phyloP scores from a whole-genome alignment of 2,888 invertebrate species.

The Clunio marinus region DNA sequence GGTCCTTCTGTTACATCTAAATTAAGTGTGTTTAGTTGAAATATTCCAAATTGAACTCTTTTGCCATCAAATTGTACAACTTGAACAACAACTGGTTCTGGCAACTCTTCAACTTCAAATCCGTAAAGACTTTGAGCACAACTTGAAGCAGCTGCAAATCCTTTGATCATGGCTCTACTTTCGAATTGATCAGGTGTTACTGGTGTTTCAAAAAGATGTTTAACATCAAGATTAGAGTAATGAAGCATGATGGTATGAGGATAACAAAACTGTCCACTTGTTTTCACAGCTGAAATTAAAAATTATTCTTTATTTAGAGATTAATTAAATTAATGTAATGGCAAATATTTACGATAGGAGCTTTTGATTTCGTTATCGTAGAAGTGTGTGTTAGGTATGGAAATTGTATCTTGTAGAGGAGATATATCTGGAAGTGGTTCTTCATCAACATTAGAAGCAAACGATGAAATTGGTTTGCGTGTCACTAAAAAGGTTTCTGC shows the following conservation, averaged over 20 bases:
- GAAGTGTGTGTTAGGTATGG: constrained; percentile 54
- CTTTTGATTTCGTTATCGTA: constrained; percentile 60
- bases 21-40: constrained; percentile 78
- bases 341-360: constrained; percentile 59
- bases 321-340: constrained; percentile 35
- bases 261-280: constrained; percentile 50
- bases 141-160: constrained; percentile 8
- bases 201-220: constrained; percentile 64
- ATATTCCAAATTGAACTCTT: constrained; percentile 73
- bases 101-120: constrained; percentile 58
- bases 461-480: constrained; percentile 57
- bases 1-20: constrained; percentile 56
- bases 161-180: constrained; percentile 60
- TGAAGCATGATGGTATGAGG: constrained; percentile 77
- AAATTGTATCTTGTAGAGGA: constrained; percentile 70
- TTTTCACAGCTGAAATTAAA: constrained; percentile 40
- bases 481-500: constrained; percentile 66
- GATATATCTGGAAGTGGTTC: constrained; percentile 62
- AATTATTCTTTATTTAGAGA: no score
- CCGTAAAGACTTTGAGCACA: constrained; percentile 24
- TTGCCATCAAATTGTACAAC: constrained; percentile 76
- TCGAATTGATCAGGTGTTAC: constrained; percentile 65
- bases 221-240: constrained; percentile 61
- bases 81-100: constrained; percentile 76
- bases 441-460: constrained; percentile 49